Conservation (phyloP, 2,797 vertebrate genomes). For the Leptodactylus fallax region DNA sequence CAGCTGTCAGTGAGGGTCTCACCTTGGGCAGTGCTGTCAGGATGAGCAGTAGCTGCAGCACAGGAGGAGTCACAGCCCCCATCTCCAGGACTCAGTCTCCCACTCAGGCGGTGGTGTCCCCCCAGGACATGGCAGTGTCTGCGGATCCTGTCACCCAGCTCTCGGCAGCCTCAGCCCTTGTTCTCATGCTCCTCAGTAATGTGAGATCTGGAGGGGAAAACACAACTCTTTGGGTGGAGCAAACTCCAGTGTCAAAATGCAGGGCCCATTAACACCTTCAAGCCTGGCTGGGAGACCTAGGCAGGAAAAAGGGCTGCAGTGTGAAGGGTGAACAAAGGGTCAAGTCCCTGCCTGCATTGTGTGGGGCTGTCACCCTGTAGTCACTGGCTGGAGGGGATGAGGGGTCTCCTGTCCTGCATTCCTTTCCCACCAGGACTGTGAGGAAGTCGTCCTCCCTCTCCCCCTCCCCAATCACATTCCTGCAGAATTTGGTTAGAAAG, state of each 20-base stretch:
- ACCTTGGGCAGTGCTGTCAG: conserved; percentile 38
- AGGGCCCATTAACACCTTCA: conserved; percentile 47
- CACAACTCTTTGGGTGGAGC: conserved; percentile 44
- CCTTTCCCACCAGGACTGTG: conserved; percentile 55
- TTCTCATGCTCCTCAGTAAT: conserved; percentile 47
- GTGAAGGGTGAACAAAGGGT: conserved; percentile 36
- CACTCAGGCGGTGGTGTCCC: conserved; percentile 17
- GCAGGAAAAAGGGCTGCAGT: background rate
- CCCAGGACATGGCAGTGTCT: conserved; percentile 37
- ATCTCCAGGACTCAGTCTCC: background rate
- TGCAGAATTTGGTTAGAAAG: conserved; percentile 54
- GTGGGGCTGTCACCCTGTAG: conserved; percentile 26
- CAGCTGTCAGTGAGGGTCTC: conserved; percentile 19
- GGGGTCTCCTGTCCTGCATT: conserved; percentile 34
- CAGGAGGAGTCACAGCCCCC: conserved; percentile 22
- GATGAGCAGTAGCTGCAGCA: conserved; percentile 23
- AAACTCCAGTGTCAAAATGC: conserved; percentile 2
- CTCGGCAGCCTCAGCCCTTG: background rate
- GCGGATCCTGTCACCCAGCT: conserved; percentile 26
- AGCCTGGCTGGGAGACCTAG: background rate
- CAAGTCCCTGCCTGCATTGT: conserved; percentile 6
- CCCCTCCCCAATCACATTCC: conserved; percentile 51
- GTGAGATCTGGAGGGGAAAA: conserved; percentile 39
- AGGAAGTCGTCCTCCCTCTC: conserved; percentile 48
- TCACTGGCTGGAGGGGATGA: conserved; percentile 11